Base-by-base conservation (phyloP, 2,888 invertebrate genomes). In the Scaptodrosophila latifasciaeformis region DNA sequence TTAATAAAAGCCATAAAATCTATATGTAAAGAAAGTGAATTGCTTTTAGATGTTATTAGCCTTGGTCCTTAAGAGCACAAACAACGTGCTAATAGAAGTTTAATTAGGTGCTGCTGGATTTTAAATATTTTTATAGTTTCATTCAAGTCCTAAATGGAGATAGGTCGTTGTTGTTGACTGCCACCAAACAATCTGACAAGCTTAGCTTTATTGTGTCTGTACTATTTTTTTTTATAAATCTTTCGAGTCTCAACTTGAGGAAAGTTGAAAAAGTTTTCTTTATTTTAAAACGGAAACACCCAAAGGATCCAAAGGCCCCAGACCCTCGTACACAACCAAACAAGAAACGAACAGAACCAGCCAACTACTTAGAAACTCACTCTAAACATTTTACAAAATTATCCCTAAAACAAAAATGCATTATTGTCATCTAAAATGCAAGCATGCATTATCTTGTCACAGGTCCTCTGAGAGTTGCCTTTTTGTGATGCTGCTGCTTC, bases 371-470 rank as follows among this genome's bases (percentile, higher is more conserved):
- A 12, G 15, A 29, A 27, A 27, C 5, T 27, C n/a, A n/a, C n/a
- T n/a, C n/a, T 6, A 37, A 3, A 78, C 70, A 80, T 80, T 78
- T 70, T 82, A 71, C 81, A 74, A 78, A 76, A 82, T 80, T 76
- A 82, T 68, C 68, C 82, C 78, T 77, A 77, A 79, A 83, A 81
- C 69, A 79, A 78, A 82, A 83, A 82, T 82, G 81, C 84, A 84
- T 82, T 82, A 84, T 81, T 80, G 82, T 83, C 82, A 84, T 82
- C 74, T 78, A 74, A 81, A 84, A 83, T 84, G 82, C 84, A 83
- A 80, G 81, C 70, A 83, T 84, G 85, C 82, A 82, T 84, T 82
- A 84, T 83, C 82, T 82, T 82, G 82, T 84, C 84, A 82, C 79
- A 82, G 82, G 77, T 82, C 82, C 84, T 84, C 79, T 74, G 82